Evolutionary conservation across 1,140 invertebrate genomes (phyloP).

Genomic region (Bombus haemorrhoidalis): DNA sequence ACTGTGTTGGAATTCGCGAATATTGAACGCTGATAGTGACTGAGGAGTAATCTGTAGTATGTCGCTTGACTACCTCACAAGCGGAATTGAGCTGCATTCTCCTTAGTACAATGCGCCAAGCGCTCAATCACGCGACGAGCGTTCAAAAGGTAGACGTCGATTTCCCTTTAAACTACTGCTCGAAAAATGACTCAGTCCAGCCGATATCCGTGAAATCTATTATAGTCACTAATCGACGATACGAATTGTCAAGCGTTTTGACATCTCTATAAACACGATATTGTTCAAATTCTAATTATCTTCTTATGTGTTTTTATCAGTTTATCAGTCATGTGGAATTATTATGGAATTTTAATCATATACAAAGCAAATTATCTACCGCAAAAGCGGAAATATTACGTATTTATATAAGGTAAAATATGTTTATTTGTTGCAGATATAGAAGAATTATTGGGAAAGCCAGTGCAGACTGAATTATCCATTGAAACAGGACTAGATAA

Average conservation of each 20-base stretch:
- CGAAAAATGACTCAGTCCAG: neutral
- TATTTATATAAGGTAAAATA: constrained; percentile 55
- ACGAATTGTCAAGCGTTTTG: too few species aligned
- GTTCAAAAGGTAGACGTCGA: neutral
- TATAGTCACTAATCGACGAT: neutral
- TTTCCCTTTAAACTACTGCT: neutral
- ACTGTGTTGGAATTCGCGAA: neutral
- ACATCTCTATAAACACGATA: too few species aligned
- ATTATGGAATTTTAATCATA: too few species aligned
- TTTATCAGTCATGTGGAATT: too few species aligned
- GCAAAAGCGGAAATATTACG: constrained; percentile 1
- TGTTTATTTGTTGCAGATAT: constrained; percentile 81
- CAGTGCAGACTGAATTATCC: constrained; percentile 85
- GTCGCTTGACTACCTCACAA: neutral
- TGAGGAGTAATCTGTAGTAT: neutral
- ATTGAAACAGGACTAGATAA: constrained; percentile 87
- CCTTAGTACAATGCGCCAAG: neutral
- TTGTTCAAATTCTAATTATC: too few species aligned
- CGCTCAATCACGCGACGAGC: neutral
- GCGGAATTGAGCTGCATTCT: neutral
- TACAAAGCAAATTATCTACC: too few species aligned
- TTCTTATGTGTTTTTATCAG: too few species aligned
- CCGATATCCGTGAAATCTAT: neutral
- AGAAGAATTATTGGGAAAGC: constrained; percentile 86
- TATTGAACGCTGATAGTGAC: neutral